Conservation (phyloP, 2,797 vertebrate genomes). For the Eulemur coronatus region DNA sequence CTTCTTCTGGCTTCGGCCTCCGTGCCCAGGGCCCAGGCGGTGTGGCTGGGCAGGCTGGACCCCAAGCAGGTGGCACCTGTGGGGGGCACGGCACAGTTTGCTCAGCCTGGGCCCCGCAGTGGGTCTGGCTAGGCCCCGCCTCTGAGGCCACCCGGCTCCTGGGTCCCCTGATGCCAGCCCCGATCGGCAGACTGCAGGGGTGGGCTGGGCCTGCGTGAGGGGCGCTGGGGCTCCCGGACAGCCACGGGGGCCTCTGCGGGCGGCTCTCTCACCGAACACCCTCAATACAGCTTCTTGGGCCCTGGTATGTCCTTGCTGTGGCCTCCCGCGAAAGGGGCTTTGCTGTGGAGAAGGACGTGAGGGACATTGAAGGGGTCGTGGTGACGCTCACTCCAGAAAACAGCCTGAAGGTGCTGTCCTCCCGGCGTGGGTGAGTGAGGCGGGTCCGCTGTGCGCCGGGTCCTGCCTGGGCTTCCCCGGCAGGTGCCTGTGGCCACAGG, state of each 20-base stretch:
- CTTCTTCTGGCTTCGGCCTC: background rate
- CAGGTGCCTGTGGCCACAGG: background rate
- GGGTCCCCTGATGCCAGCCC: background rate
- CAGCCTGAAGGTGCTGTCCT: background rate
- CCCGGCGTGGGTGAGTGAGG: slow-evolving; percentile 30
- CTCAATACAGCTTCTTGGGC: slow-evolving; percentile 38
- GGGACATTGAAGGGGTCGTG: background rate
- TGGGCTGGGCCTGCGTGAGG: rapidly evolving
- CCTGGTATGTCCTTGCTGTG: slow-evolving; percentile 65
- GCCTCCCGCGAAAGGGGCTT: slow-evolving; percentile 54
- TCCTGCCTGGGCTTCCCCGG: background rate
- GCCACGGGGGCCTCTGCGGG: too few species aligned
- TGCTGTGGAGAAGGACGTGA: background rate
- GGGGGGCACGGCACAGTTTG: background rate
- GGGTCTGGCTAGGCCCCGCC: too few species aligned
- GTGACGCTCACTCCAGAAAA: slow-evolving; percentile 8
- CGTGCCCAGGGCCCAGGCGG: rapidly evolving
- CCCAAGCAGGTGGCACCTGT: slow-evolving; percentile 16
- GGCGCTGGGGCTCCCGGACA: background rate
- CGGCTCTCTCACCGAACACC: rapidly evolving
- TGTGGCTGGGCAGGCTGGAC: slow-evolving; percentile 61
- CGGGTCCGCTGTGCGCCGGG: rapidly evolving
- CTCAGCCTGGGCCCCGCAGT: too few species aligned
- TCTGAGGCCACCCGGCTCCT: rapidly evolving
- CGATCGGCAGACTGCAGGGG: too few species aligned